Evolutionary conservation across 2,113 vertebrate species (phyloP), one percentile per base, ranked within the genome.

Genomic region (Pseudorectes ferrugineus): DNA sequence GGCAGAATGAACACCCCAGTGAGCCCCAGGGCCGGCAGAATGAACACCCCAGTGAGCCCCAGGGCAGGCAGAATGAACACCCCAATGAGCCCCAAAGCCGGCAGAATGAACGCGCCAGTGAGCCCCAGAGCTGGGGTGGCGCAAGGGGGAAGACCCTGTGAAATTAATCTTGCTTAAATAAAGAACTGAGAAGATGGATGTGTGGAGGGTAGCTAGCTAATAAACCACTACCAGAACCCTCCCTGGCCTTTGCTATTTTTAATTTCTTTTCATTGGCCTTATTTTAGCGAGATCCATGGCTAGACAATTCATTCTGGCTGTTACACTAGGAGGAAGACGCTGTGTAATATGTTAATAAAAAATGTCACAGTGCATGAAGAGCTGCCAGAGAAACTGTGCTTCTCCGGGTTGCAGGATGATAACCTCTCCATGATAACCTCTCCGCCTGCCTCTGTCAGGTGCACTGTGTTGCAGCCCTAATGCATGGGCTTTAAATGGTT

Each of bases 401-500:
- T 26, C 48, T 6, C 1, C 0, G 9, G 46, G 33, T 14, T 0
- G 0, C 23, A 23, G 76, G 62, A 54, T 33, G 81, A 57, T 22
- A 33, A 43, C 25, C 57, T 68, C 68, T 57, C 55, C 62, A 16
- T 26, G 61, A 82, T 89, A 54, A 82, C 40, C 54, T 38, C 70
- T 54, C 19, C 4, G 49, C 67, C 48, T 5, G 20, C 2, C 19
- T 84, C 84, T 89, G 68, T 91, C 92, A 96, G 96, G 88, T 77
- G 16, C 20, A 15, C 80, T 54, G 61, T 86, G 58, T 93, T 92
- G 35, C 88, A 87, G 93, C 74, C 21, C 33, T 89, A 79, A 94
- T 72, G 72, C 28, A 74, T 95, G 91, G 74, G 84, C 45, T 93
- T 97, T 96, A 96, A 97, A 97, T 96, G 93, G 92, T 91, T 97